phyloP scores from a whole-genome alignment of 2,113 vertebrate genomes.

The Cyphomyrus discorhynchus region DNA sequence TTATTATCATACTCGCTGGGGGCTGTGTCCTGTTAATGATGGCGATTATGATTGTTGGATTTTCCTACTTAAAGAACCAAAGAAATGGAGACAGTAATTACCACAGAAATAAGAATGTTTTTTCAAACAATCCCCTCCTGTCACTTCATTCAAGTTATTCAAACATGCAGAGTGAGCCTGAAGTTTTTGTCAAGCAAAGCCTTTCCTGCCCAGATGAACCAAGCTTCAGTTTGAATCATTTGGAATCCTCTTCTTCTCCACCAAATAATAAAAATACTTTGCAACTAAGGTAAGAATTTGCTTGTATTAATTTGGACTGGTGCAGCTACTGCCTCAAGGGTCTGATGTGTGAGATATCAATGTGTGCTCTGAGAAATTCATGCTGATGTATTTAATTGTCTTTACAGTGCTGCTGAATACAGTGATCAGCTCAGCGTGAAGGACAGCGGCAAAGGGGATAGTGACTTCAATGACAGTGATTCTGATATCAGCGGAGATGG shows the following conservation, averaged over 20 bases:
- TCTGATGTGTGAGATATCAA: not conserved
- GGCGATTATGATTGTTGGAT: conserved; percentile 48
- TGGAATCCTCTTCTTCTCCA: conserved; percentile 48
- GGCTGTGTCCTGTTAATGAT: conserved; percentile 53
- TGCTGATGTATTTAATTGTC: conserved; percentile 42
- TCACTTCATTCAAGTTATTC: not conserved
- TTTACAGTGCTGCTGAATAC: conserved; percentile 51
- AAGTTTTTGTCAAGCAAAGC: not conserved
- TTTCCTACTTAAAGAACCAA: conserved; percentile 44
- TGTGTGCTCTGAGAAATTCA: not conserved
- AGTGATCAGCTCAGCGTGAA: conserved; percentile 65
- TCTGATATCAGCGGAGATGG: conserved; percentile 54
- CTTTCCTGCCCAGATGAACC: not conserved
- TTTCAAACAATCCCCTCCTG: conserved; percentile 39
- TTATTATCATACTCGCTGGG: conserved; percentile 49
- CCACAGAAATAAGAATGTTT: conserved; percentile 46
- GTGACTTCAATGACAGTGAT: conserved; percentile 65
- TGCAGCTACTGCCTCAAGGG: not conserved
- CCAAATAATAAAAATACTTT: conserved; percentile 56
- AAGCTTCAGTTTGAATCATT: conserved; percentile 40
- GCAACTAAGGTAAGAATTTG: conserved; percentile 60
- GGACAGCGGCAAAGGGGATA: conserved; percentile 66
- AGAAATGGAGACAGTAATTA: conserved; percentile 34
- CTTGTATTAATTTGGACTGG: not conserved
- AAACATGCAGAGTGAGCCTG: not conserved